A percentile compares a stretch with the other conserved stretches of the same genome.
phyloP scores from a whole-genome alignment of 2,797 vertebrate species.

The Eurystomus glaucurus region DNA sequence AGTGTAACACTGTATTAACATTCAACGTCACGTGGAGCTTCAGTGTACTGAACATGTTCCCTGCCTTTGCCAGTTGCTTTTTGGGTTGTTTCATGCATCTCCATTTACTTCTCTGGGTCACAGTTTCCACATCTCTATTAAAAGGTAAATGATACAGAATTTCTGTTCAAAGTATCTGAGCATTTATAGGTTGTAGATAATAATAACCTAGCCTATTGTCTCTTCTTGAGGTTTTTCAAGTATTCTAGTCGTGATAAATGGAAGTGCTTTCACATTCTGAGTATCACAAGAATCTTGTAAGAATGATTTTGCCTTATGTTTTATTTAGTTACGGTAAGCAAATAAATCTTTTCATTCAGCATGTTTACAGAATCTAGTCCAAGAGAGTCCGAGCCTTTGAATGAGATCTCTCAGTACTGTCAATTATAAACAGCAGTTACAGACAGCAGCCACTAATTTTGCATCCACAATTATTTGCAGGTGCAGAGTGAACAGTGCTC shows the following conservation, averaged over 20 bases:
- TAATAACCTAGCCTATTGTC: neutral
- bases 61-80: neutral
- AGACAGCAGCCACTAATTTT: neutral
- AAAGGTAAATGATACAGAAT: neutral
- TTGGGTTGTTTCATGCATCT: neutral
- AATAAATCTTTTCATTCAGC: neutral
- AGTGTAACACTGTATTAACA: neutral
- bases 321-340: neutral
- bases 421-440: neutral
- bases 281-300: neutral
- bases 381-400: neutral
- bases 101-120: neutral
- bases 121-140: neutral
- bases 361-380: neutral
- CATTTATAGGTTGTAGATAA: neutral
- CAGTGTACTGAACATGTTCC: neutral
- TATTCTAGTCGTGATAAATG: neutral
- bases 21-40: neutral
- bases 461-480: neutral
- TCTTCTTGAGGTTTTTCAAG: neutral
- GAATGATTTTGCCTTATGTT: constrained; percentile 3
- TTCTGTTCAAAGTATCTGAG: neutral
- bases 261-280: neutral
- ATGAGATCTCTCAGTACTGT: neutral
- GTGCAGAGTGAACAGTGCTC: neutral